phyloP scores from a whole-genome alignment of 92 coral and sea anemone species.

The Chrysogorgia sp. region DNA sequence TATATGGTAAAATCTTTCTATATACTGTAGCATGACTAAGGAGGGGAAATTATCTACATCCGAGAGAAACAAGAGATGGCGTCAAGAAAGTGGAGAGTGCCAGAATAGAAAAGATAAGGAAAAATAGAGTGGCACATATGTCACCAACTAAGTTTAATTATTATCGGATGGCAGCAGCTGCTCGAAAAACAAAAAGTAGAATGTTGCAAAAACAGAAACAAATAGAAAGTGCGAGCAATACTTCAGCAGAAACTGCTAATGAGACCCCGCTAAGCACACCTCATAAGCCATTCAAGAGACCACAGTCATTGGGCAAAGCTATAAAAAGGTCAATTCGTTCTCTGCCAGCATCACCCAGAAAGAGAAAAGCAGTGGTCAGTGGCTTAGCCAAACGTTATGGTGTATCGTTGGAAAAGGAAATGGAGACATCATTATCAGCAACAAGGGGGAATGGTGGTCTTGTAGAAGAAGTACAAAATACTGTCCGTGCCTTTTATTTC shows the following conservation, averaged over 20 bases:
- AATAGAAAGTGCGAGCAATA: conserved; percentile 15
- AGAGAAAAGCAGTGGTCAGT: conserved; percentile 49
- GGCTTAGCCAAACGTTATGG: conserved; percentile 51
- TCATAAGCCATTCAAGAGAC: conserved; percentile 42
- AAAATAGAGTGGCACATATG: conserved; percentile 43
- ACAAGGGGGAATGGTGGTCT: conserved; percentile 32
- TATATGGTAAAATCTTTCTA: neutral
- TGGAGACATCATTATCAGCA: conserved; percentile 33
- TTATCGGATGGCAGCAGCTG: conserved; percentile 44
- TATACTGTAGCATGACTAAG: conserved; percentile 40
- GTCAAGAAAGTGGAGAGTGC: conserved; percentile 36
- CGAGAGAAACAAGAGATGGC: conserved; percentile 43
- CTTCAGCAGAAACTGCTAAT: conserved; percentile 11
- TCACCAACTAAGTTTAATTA: conserved; percentile 35
- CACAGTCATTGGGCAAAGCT: conserved; percentile 54
- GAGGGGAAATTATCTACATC: conserved; percentile 34
- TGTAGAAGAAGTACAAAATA: conserved; percentile 34
- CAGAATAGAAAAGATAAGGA: conserved; percentile 43
- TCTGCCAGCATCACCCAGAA: conserved; percentile 52
- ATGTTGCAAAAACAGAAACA: conserved; percentile 34
- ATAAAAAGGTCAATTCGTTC: conserved; percentile 43
- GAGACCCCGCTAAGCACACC: conserved; percentile 49
- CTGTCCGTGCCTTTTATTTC: conserved; percentile 41
- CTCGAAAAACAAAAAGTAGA: conserved; percentile 39
- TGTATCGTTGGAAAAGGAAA: conserved; percentile 43